phyloP scores from a whole-genome alignment of 2,888 invertebrate species.

The Chaitophorus viminalis region DNA sequence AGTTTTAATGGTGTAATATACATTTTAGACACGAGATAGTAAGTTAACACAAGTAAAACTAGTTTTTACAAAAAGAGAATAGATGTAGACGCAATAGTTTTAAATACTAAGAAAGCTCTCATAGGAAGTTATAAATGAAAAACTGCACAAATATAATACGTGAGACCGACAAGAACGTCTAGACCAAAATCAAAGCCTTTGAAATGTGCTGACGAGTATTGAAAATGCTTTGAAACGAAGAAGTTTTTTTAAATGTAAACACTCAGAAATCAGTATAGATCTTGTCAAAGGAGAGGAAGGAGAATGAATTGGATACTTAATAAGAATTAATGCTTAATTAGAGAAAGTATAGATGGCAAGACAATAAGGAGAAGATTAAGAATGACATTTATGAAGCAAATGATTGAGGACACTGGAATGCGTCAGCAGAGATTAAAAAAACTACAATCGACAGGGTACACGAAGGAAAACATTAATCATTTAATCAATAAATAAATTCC shows the following conservation, averaged over 20 bases:
- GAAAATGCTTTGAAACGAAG: neutral
- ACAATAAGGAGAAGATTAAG: neutral
- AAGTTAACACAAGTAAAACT: too few relatives aligned
- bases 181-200: neutral
- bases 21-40: too few relatives aligned
- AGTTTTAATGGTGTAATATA: too few relatives aligned
- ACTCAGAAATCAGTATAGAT: neutral
- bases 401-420: neutral
- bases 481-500: neutral
- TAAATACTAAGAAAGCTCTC: too few relatives aligned
- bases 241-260: neutral
- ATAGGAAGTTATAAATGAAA: too few relatives aligned
- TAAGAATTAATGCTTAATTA: neutral
- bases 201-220: neutral
- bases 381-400: neutral
- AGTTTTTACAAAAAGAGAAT: too few relatives aligned
- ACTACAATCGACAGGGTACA: neutral
- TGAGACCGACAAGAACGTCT: neutral
- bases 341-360: neutral
- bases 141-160: too few relatives aligned
- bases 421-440: neutral
- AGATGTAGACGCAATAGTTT: too few relatives aligned
- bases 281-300: neutral
- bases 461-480: neutral
- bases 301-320: neutral